Evolutionary conservation across 1,140 invertebrate genomes (phyloP).

Genomic region (Aporrectodea caliginosa): DNA sequence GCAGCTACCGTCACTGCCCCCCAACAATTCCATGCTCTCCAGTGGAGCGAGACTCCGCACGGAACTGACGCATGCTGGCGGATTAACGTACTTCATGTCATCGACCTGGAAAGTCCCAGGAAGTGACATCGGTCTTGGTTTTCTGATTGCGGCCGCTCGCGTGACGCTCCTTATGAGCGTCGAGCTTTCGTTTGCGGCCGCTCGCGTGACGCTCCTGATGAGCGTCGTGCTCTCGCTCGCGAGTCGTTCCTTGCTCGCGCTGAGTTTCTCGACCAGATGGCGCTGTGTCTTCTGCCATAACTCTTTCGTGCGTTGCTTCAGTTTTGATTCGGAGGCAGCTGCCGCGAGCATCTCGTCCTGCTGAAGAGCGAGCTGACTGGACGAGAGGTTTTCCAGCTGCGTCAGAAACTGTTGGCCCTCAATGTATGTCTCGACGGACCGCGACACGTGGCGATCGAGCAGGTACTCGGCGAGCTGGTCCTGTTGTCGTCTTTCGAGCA

Average conservation of each 20-base stretch:
- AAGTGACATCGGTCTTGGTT: neutral
- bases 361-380: neutral
- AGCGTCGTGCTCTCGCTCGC: slow-evolving; percentile 2
- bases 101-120: neutral
- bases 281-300: slow-evolving; percentile 22
- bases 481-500: slow-evolving; percentile 7
- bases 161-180: neutral
- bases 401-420: neutral
- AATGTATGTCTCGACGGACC: neutral
- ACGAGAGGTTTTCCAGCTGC: neutral
- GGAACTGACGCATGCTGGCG: neutral
- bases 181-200: slow-evolving; percentile 1
- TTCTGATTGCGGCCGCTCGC: neutral
- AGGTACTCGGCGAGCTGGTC: slow-evolving; percentile 15
- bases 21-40: neutral
- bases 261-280: slow-evolving; percentile 17
- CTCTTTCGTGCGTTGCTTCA: neutral
- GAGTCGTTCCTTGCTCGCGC: neutral
- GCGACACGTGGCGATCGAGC: slow-evolving; percentile 21
- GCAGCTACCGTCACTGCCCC: neutral
- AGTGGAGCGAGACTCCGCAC: neutral
- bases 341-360: neutral
- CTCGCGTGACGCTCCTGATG: neutral
- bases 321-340: neutral
- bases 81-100: neutral